Percentiles rank a stretch among this genome's conserved stretches.
Conservation (phyloP, 2,888 invertebrate species). For the Tetrapedia diversipes region DNA sequence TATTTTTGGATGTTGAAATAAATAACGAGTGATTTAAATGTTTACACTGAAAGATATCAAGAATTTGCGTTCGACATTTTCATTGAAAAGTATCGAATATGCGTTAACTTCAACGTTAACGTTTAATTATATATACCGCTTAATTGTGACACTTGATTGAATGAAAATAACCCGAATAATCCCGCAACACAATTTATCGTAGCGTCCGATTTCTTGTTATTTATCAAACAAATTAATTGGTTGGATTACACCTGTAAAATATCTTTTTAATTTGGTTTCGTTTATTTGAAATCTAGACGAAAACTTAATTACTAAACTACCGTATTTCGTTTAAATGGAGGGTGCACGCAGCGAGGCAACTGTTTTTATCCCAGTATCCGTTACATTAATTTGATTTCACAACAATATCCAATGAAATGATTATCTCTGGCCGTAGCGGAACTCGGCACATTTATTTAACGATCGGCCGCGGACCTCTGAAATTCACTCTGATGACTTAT, state of each 20-base stretch:
- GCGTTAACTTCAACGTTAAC: background rate
- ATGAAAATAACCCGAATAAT: background rate
- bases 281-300: background rate
- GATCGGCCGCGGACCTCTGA: constrained; percentile 18
- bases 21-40: background rate
- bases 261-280: background rate
- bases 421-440: constrained; percentile 4
- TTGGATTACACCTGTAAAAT: background rate
- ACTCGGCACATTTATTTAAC: constrained; percentile 35
- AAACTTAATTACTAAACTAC: no score
- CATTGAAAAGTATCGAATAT: background rate
- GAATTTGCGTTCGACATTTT: background rate
- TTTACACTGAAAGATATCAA: background rate
- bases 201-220: background rate
- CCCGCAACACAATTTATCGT: background rate
- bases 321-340: no score
- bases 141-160: background rate
- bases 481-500: constrained; percentile 38
- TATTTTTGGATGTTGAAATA: no score
- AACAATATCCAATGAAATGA: constrained; percentile 11
- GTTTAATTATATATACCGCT: background rate
- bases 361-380: background rate
- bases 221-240: background rate
- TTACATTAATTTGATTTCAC: constrained; percentile 10
- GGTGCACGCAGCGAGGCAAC: rapidly evolving